Base-by-base conservation (phyloP, 2,888 invertebrate genomes). In the Xanthorhoe designata region DNA sequence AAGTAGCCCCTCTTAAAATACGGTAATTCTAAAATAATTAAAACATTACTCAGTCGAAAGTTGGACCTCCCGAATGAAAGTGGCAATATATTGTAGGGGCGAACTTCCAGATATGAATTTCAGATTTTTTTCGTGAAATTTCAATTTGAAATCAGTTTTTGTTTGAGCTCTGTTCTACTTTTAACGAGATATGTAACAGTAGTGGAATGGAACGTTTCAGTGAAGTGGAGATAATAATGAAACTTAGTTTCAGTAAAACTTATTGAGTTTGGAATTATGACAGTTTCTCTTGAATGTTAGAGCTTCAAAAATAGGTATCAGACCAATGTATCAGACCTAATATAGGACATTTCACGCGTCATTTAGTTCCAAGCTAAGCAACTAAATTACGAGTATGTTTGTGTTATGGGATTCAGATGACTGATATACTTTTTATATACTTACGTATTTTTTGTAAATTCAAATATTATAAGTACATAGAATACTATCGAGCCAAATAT, bases 131-230 rank as follows among this genome's bases (percentile, higher is more conserved):
- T 61, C 56, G 45, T 50, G 32, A 69, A 71, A 70, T 70, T 73
- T 71, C 61, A 71, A 73, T 65, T 73, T 73, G 61, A 68, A 71
- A 73, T 71, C 69, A 59, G 71, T 70, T 73, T 71, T 73, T 73
- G 73, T 73, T 73, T 58, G 63, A 71, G 61, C 61, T 59, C 32
- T 59, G 59, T 49, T 15, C 58, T 55, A 59, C 42, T 67, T 64
- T 47, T 18, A 35, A 45, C 15, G 56, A 52, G 47, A 61, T 42
- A 53, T 19, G 45, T 24, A 45, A 38, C 29, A 47, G 15, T 47
- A 47, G 32, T 24, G 18, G 42, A 56, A 15, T 60, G 49, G 18
- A 51, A 47, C 47, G 47, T 47, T 47, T 47, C 13, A 13, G n/a
- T n/a, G 45, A 47, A 17, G 15, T 47, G 15, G 15, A 17, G 6